These are phyloP conservation scores for Eonycteris spelaea DNA, from an alignment of 2,113 vertebrate species.

Conservation along the genomic window DNA sequence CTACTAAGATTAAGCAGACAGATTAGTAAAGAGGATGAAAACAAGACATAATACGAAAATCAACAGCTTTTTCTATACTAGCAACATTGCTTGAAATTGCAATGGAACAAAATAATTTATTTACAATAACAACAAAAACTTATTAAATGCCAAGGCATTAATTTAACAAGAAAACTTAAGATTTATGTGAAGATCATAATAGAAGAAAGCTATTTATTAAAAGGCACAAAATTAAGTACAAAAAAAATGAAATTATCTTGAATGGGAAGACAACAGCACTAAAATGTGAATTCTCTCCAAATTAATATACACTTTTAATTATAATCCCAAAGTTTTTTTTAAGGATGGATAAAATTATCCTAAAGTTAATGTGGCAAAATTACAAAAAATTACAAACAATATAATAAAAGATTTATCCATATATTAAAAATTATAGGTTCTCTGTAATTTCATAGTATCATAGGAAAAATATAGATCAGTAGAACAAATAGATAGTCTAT, in stretches of 20 bases:
- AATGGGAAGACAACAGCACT: not conserved
- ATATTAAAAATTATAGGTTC: not conserved
- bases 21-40: not conserved
- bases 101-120: not conserved
- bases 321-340: not conserved
- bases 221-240: not conserved
- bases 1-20: not conserved
- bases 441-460: not conserved
- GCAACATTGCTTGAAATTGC: not conserved
- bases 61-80: not conserved
- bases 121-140: not conserved
- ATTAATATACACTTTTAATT: not conserved
- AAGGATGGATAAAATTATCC: not conserved
- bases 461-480: not conserved
- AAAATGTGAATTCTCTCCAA: not conserved
- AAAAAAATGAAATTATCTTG: not conserved
- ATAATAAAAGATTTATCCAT: not conserved
- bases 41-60: not conserved
- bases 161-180: not conserved
- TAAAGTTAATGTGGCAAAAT: not conserved
- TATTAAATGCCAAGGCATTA: not conserved
- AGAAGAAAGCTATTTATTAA: not conserved
- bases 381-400: not conserved
- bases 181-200: not conserved
- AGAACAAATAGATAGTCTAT: not conserved